phyloP scores from a whole-genome alignment of 2,888 invertebrate genomes.

The Ormyrus nitidulus region DNA sequence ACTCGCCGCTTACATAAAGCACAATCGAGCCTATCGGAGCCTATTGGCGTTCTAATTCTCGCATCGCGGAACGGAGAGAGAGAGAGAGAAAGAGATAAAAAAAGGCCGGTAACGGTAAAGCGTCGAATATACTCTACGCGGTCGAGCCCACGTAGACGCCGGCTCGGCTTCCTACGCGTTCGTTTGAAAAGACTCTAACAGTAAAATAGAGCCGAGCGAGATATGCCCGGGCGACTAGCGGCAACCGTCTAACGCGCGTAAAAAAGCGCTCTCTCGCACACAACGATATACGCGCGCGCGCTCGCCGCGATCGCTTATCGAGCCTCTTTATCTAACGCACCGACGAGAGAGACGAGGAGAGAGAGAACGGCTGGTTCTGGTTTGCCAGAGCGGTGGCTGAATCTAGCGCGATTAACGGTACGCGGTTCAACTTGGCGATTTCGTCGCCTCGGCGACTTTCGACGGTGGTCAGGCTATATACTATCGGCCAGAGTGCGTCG shows the following conservation, averaged over 20 bases:
- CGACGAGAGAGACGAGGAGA: conserved; percentile 13
- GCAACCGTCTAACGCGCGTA: conserved; percentile 12
- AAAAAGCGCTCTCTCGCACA: background rate
- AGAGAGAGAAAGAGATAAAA: background rate
- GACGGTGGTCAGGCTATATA: background rate
- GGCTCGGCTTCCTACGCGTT: conserved; percentile 18
- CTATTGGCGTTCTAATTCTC: background rate
- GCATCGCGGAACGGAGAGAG: no score
- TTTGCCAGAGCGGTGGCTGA: conserved; percentile 39
- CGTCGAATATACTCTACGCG: conserved; percentile 5
- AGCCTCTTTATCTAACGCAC: conserved; percentile 52
- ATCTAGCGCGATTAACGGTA: conserved; percentile 58
- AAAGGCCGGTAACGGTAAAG: conserved; percentile 28
- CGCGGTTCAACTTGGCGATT: conserved; percentile 45
- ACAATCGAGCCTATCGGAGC: background rate
- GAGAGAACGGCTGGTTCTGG: conserved; percentile 42
- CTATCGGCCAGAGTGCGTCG: no score
- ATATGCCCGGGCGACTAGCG: conserved; percentile 14
- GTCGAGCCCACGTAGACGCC: conserved; percentile 13
- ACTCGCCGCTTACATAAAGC: background rate
- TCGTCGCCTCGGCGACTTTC: conserved; percentile 27
- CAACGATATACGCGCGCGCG: conserved; percentile 17
- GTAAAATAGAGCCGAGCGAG: conserved; percentile 24
- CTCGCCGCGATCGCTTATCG: conserved; percentile 57
- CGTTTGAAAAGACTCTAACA: conserved; percentile 38